phyloP scores from a whole-genome alignment of 2,797 vertebrate species.

The Florisuga fusca region DNA sequence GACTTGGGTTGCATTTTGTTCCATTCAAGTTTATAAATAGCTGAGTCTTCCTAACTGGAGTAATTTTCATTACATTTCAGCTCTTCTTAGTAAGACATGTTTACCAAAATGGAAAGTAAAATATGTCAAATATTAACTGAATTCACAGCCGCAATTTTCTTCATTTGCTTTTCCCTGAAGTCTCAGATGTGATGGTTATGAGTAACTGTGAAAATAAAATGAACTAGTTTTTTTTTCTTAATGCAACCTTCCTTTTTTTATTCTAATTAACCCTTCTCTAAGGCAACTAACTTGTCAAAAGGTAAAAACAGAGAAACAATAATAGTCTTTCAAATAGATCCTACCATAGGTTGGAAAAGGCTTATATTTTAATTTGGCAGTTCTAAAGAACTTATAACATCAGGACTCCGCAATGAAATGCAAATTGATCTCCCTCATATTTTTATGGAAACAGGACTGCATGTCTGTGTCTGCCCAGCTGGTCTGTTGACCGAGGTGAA shows the following conservation, averaged over 20 bases:
- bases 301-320: not conserved
- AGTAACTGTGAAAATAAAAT: not conserved
- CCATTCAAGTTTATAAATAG: not conserved
- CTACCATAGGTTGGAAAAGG: not conserved
- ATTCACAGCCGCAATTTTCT: not conserved
- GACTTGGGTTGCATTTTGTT: not conserved
- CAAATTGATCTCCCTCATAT: not conserved
- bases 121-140: not conserved
- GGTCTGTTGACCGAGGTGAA: not conserved
- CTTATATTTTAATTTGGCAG: not conserved
- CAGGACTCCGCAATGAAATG: not conserved
- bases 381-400: not conserved
- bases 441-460: not conserved
- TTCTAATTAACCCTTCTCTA: not conserved
- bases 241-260: not conserved
- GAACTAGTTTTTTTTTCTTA: not conserved
- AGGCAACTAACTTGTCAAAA: not conserved
- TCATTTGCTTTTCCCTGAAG: not conserved
- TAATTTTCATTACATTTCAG: not conserved
- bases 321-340: not conserved
- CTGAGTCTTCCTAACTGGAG: not conserved
- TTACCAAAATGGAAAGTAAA: not conserved
- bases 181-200: not conserved
- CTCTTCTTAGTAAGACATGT: not conserved
- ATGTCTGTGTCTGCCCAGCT: not conserved